These are phyloP conservation scores for Pantherophis vulpinus DNA, from an alignment of 2,797 vertebrate genomes.

Conservation along the genomic window DNA sequence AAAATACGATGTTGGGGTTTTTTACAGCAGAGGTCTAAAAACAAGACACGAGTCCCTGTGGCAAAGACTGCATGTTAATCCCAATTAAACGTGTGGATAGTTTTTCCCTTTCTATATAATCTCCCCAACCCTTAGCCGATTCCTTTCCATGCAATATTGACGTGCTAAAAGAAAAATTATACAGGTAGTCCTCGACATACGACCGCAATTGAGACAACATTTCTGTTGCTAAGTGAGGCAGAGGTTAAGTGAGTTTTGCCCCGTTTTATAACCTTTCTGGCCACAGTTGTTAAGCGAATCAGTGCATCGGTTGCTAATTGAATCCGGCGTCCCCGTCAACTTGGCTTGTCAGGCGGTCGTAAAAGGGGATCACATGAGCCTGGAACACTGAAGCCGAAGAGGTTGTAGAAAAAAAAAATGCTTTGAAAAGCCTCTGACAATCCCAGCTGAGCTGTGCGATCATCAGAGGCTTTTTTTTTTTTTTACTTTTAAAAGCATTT, in stretches of 20 bases:
- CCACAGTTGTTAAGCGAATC: no score
- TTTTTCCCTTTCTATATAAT: constrained; percentile 17
- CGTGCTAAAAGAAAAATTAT: constrained; percentile 29
- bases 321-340: no score
- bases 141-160: background rate
- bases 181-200: background rate
- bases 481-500: no score
- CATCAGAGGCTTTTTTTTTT: no score
- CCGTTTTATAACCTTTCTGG: no score
- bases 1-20: constrained; percentile 43
- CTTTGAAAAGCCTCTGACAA: no score
- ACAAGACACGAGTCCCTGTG: background rate
- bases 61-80: constrained; percentile 51
- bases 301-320: no score
- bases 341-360: no score
- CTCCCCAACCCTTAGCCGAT: background rate
- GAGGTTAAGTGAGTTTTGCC: background rate
- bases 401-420: no score
- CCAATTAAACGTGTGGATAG: constrained; percentile 24
- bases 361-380: no score
- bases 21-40: constrained; percentile 38
- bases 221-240: background rate
- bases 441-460: no score
- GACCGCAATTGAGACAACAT: background rate
- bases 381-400: no score